Evolutionary conservation across 2,888 invertebrate species (phyloP).

Genomic region (Anagyrus pseudococci): DNA sequence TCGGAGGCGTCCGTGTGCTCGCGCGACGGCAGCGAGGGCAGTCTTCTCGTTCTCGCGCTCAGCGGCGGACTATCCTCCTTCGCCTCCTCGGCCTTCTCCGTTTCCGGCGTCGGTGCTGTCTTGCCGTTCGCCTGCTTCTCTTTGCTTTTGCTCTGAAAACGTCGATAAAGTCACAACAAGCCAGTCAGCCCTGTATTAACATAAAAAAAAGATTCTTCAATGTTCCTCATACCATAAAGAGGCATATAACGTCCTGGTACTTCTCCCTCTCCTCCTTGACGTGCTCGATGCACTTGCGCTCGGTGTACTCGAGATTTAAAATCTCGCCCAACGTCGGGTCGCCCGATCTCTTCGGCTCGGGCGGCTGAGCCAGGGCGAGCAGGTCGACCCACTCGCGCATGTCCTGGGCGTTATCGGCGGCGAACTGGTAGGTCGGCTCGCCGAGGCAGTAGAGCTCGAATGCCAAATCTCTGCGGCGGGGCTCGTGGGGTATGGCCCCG

Average conservation of each 20-base stretch:
- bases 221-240: background rate
- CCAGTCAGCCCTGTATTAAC: background rate
- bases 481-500: constrained; percentile 45
- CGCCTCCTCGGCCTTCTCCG: constrained; percentile 12
- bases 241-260: constrained; percentile 23
- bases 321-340: constrained; percentile 21
- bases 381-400: constrained; percentile 57
- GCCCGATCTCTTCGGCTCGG: background rate
- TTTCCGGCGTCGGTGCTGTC: background rate
- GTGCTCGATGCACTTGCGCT: constrained; percentile 32
- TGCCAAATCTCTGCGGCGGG: constrained; percentile 51
- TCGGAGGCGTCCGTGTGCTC: constrained; percentile 37
- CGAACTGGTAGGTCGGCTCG: constrained; percentile 53
- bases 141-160: constrained; percentile 17
- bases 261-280: constrained; percentile 36
- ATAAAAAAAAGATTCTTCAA: background rate
- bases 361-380: constrained; percentile 13
- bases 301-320: constrained; percentile 30
- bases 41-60: constrained; percentile 22
- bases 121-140: constrained; percentile 5
- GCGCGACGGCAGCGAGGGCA: constrained; percentile 33
- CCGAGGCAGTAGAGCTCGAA: constrained; percentile 57
- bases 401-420: constrained; percentile 51
- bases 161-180: background rate
- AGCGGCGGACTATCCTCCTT: constrained; percentile 32